Evolutionary conservation across 2,888 invertebrate genomes (phyloP), one percentile per base, ranked within the genome.

Genomic region (Myopa testacea): DNA sequence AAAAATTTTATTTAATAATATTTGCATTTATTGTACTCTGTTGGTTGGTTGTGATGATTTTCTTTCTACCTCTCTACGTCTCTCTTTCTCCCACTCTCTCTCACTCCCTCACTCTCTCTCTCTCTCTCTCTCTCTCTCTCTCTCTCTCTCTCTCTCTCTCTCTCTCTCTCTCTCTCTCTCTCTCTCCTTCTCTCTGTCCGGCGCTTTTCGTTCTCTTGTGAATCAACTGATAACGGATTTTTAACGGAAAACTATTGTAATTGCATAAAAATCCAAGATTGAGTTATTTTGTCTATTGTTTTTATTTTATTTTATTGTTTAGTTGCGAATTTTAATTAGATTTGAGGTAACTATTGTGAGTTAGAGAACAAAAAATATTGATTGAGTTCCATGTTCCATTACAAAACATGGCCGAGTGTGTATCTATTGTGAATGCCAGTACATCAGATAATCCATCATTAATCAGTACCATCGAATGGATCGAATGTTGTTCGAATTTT

Each of bases 1-100:
- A 60, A 74, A 45, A 71, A 79, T 71, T 77, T 67, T 68, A 77
- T 77, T 79, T 79, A 78, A 74, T 78, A 65, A 75, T 38, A 75
- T 75, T 74, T 74, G 74, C 74, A 74, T 74, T 74, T 75, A 75
- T 75, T 75, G 75, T 75, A 75, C 75, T 75, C 68, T 69, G 69
- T 75, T 75, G 75, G 75, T 75, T 75, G 75, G 68, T 75, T 75
- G 69, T 75, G 65, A 67, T 75, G 60, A 58, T 19, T 75, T 68
- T 12, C 12, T 63, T 73, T 12, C 8, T 63, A 40, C n/a, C 26
- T 4, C 19, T 62, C 52, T 72, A 26, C n/a, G 4, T 62, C n/a
- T 26, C 62, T 62, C 26, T 19, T 8, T 6, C 34, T 38, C 34
- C 16, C 16, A 3, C 34, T 37, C 7, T 38, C 65, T 65, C 65